phyloP scores from a whole-genome alignment of 2,888 invertebrate species.

The Amblyjoppa fuscipennis region DNA sequence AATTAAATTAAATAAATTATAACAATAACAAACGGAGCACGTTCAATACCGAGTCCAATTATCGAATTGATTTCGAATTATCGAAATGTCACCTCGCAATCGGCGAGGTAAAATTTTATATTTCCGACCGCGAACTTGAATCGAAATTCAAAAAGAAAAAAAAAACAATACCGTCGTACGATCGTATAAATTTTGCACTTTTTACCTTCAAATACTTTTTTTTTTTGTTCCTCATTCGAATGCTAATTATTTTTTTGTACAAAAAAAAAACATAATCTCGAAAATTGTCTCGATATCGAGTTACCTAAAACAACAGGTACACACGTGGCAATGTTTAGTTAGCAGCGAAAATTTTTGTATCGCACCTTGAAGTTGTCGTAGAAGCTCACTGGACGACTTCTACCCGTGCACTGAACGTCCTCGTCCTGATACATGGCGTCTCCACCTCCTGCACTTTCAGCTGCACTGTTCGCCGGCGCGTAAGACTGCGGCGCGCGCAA shows the following conservation, averaged over 20 bases:
- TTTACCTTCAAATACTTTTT: neutral
- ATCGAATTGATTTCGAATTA: too few species aligned
- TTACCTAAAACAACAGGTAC: neutral
- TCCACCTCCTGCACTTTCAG: slow-evolving; percentile 66
- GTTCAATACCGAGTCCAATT: neutral
- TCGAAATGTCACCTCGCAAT: too few species aligned
- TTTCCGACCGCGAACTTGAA: neutral
- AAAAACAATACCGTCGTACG: neutral
- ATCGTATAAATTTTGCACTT: neutral
- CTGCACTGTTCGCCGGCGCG: slow-evolving; percentile 51
- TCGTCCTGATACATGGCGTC: slow-evolving; percentile 76
- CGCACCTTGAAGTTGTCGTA: slow-evolving; percentile 85
- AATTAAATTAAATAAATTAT: slow-evolving; percentile 13
- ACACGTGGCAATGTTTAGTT: slow-evolving; percentile 8
- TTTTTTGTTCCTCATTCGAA: neutral
- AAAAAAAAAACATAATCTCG: neutral
- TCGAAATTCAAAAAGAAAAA: neutral
- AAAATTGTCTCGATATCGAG: neutral
- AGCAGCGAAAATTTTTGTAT: slow-evolving; percentile 7
- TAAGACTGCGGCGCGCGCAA: slow-evolving; percentile 76
- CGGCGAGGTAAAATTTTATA: neutral
- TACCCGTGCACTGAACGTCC: slow-evolving; percentile 81
- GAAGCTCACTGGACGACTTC: slow-evolving; percentile 85
- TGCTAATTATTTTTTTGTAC: neutral
- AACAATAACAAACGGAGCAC: neutral